phyloP scores from a whole-genome alignment of 2,113 vertebrate genomes.

The Hippolais icterina region DNA sequence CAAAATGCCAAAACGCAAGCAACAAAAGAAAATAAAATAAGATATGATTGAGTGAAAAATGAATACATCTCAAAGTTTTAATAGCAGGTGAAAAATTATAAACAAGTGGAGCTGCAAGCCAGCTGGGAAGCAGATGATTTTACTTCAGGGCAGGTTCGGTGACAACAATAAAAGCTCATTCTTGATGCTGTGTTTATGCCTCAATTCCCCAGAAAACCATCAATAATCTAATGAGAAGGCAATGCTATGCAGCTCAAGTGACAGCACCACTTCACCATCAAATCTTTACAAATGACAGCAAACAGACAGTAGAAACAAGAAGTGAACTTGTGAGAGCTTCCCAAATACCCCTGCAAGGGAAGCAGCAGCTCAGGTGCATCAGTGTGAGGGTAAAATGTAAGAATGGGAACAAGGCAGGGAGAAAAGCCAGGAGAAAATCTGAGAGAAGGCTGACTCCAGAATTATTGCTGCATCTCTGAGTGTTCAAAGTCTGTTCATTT shows the following conservation, averaged over 20 bases:
- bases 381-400: background rate
- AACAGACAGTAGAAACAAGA: constrained; percentile 35
- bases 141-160: constrained; percentile 51
- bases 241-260: constrained; percentile 37
- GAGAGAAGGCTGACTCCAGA: background rate
- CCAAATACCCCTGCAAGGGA: background rate
- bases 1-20: background rate
- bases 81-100: constrained; percentile 55
- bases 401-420: background rate
- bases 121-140: constrained; percentile 21
- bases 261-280: constrained; percentile 46
- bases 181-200: constrained; percentile 45
- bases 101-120: constrained; percentile 31
- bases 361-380: background rate
- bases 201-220: constrained; percentile 66
- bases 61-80: constrained; percentile 49
- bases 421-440: background rate
- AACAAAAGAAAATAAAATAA: background rate
- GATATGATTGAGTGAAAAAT: constrained; percentile 13
- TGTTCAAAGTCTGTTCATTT: background rate
- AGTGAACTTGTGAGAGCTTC: constrained; percentile 13
- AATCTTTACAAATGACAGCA: constrained; percentile 31
- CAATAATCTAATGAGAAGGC: constrained; percentile 64
- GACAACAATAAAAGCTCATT: constrained; percentile 55
- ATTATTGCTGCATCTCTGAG: background rate